These are phyloP conservation scores for Pachypeltis micranthus DNA, from an alignment of 1,140 invertebrate genomes.

Conservation along the genomic window DNA sequence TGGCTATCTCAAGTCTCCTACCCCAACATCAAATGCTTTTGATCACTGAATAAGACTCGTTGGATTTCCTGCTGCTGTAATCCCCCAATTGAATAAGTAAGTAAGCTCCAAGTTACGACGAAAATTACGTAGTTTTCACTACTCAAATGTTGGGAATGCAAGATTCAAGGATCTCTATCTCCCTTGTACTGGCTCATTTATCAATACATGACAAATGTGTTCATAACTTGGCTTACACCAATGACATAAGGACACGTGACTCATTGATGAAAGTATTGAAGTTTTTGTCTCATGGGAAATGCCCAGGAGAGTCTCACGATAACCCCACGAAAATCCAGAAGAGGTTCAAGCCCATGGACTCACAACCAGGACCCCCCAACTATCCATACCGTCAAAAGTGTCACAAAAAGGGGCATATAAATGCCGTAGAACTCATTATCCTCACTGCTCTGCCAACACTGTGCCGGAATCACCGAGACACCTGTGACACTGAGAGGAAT, in stretches of 20 bases:
- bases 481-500: conserved; percentile 5
- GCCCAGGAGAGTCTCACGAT: background rate
- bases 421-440: background rate
- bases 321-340: background rate
- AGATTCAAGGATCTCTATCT: conserved; percentile 13
- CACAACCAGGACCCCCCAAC: background rate
- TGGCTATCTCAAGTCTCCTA: conserved; percentile 15
- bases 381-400: background rate
- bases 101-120: background rate
- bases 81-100: conserved; percentile 15
- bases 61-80: conserved; percentile 16
- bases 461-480: background rate
- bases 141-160: background rate
- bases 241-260: conserved; percentile 13
- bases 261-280: conserved; percentile 19
- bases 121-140: background rate
- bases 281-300: conserved; percentile 4
- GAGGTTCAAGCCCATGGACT: background rate
- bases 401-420: background rate
- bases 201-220: conserved; percentile 14
- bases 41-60: conserved; percentile 5
- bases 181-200: conserved; percentile 18
- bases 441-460: conserved; percentile 14
- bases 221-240: conserved; percentile 14
- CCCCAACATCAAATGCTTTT: conserved; percentile 19